Conservation (phyloP, 2,113 vertebrate genomes). For the Cynocephalus volans region DNA sequence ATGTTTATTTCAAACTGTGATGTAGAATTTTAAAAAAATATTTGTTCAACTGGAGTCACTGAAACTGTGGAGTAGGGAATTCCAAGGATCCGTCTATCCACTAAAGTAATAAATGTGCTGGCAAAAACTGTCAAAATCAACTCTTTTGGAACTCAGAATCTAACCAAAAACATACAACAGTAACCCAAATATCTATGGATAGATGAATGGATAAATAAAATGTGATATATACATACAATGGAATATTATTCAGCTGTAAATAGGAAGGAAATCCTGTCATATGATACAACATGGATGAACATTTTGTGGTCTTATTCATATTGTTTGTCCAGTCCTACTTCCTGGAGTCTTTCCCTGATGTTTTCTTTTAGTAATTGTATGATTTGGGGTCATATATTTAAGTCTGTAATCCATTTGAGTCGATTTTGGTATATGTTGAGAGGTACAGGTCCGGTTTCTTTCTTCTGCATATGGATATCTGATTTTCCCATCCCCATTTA, state of each 20-base stretch:
- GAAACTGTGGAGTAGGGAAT: not conserved
- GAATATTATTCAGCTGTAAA: not conserved
- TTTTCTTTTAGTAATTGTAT: too few relatives aligned
- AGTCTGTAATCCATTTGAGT: too few relatives aligned
- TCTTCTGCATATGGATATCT: too few relatives aligned
- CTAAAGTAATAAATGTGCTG: not conserved
- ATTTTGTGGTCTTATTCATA: too few relatives aligned
- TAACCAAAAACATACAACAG: not conserved
- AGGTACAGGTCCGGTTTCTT: too few relatives aligned
- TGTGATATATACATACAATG: not conserved
- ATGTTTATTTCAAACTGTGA: slow-evolving; percentile 19
- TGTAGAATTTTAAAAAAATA: not conserved
- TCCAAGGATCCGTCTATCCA: not conserved
- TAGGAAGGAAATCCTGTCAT: not conserved
- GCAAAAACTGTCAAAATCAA: slow-evolving; percentile 1
- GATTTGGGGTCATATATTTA: too few relatives aligned
- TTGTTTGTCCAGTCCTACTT: too few relatives aligned
- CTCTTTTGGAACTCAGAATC: not conserved
- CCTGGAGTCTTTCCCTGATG: too few relatives aligned
- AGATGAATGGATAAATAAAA: not conserved
- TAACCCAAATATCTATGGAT: not conserved
- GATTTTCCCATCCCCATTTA: too few relatives aligned
- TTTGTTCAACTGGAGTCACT: not conserved
- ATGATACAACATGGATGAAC: too few relatives aligned
- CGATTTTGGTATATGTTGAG: too few relatives aligned